Conservation (phyloP, 1,140 invertebrate species). For the Eupristina koningsbergeri region DNA sequence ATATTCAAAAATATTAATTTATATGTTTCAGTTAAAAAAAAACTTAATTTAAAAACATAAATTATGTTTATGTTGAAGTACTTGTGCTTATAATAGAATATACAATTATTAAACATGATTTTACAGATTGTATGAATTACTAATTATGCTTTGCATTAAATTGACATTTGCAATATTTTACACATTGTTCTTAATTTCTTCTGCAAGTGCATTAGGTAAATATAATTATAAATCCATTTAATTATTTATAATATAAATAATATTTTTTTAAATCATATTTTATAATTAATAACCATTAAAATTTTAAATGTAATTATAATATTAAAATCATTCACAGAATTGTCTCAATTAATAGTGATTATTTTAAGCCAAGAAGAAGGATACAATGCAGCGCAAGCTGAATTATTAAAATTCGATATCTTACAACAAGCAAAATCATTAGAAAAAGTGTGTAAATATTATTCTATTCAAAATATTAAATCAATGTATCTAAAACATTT, state of each 20-base stretch:
- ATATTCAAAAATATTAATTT: no score
- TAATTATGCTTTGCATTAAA: slow-evolving; percentile 30
- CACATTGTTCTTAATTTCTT: slow-evolving; percentile 12
- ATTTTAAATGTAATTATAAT: no score
- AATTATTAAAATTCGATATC: slow-evolving; percentile 60
- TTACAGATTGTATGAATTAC: background rate
- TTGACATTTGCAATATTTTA: slow-evolving; percentile 2
- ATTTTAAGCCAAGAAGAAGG: slow-evolving; percentile 68
- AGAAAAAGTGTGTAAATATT: slow-evolving; percentile 57
- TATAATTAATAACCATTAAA: background rate
- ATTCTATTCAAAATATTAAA: background rate
- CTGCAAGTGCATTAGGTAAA: slow-evolving; percentile 47
- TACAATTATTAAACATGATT: no score
- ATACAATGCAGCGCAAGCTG: slow-evolving; percentile 66
- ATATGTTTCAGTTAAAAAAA: no score
- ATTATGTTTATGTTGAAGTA: no score
- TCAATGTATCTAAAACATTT: background rate
- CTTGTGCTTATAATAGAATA: no score
- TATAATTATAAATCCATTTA: slow-evolving; percentile 17
- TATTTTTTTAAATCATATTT: background rate
- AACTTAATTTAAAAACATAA: no score
- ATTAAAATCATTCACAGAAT: slow-evolving; percentile 57
- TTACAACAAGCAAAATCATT: slow-evolving; percentile 59
- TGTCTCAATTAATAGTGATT: slow-evolving; percentile 61
- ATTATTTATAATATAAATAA: background rate